Conservation (phyloP, 2,797 vertebrate genomes). For the Lagodon rhomboides region DNA sequence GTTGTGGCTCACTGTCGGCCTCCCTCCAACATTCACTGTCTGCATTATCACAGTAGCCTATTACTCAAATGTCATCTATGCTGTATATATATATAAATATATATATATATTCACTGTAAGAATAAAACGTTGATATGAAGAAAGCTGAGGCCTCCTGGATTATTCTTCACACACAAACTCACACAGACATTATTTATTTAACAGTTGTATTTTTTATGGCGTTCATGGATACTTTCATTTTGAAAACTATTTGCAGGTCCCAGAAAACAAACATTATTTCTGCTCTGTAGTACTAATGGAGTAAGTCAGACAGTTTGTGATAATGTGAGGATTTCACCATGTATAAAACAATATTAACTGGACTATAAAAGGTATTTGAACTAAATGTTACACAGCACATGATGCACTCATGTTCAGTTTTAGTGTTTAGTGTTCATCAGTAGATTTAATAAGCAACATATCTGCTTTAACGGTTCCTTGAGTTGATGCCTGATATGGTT, state of each 20-base stretch:
- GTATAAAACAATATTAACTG: neutral
- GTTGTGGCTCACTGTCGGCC: slow-evolving; percentile 27
- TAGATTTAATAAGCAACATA: too few species aligned
- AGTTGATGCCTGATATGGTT: too few species aligned
- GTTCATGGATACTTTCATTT: neutral
- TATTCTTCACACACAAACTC: slow-evolving; percentile 4
- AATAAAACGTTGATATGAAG: slow-evolving; percentile 73
- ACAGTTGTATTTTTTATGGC: neutral
- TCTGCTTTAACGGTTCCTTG: too few species aligned
- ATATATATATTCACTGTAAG: slow-evolving; percentile 52
- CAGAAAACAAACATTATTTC: neutral
- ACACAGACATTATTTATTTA: neutral
- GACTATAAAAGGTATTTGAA: neutral
- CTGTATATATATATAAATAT: slow-evolving; percentile 39
- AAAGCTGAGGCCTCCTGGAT: slow-evolving; percentile 5
- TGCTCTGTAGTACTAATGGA: neutral
- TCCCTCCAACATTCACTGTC: slow-evolving; percentile 46
- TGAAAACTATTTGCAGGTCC: neutral
- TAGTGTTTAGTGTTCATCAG: too few species aligned
- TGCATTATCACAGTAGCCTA: slow-evolving; percentile 69
- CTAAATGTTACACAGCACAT: too few species aligned
- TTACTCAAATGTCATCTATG: slow-evolving; percentile 67
- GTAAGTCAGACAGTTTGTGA: neutral
- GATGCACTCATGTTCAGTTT: too few species aligned
- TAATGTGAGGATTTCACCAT: neutral